Percentiles rank a stretch among this genome's conserved stretches.
Evolutionary conservation across 37 sponge, comb jelly and placozoan genomes (phyloP).

Genomic region (Agelas oroides): DNA sequence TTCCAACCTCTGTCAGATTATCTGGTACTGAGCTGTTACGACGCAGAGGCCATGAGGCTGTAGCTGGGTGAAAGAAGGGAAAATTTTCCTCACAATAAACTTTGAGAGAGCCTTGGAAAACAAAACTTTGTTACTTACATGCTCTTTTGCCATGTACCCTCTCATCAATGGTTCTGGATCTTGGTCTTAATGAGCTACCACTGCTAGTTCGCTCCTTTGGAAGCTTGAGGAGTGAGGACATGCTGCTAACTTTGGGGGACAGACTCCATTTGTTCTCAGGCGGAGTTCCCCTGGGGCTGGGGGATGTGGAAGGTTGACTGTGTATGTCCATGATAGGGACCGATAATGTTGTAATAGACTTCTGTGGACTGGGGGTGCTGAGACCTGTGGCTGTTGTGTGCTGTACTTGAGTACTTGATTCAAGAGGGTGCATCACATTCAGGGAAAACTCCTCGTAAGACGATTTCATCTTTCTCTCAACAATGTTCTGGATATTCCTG

Average conservation of each 20-base stretch:
- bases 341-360: neutral
- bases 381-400: neutral
- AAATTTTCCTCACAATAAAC: too few species aligned
- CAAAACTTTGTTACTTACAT: neutral
- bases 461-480: constrained; percentile 18
- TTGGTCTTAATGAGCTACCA: neutral
- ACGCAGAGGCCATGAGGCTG: neutral
- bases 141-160: neutral
- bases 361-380: constrained; percentile 1
- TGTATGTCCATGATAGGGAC: neutral
- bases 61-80: too few species aligned
- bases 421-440: constrained; percentile 76
- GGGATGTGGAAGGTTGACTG: neutral
- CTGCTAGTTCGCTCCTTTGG: constrained; percentile 1
- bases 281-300: neutral
- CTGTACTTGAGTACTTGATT: constrained; percentile 18
- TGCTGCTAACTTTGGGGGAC: neutral
- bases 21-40: constrained; percentile 54
- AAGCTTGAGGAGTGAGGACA: neutral
- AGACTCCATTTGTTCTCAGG: neutral
- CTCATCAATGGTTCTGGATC: constrained; percentile 43
- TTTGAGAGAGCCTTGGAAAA: neutral
- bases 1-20: neutral
- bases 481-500: constrained; percentile 55
- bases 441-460: constrained; percentile 67